phyloP scores from a whole-genome alignment of 2,888 invertebrate species.

The Trichacis sp. region DNA sequence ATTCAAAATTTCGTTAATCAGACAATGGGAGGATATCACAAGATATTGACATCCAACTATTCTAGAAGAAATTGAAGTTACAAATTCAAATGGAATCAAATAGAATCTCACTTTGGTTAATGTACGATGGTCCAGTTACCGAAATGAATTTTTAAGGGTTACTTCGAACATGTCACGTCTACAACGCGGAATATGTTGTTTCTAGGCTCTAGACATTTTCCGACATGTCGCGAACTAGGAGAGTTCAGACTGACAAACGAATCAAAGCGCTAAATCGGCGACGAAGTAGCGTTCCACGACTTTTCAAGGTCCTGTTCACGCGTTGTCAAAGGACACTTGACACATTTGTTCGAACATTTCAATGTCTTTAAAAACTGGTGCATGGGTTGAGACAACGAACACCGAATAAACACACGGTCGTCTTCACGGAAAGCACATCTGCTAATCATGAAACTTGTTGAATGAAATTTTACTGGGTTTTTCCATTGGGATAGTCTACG shows the following conservation, averaged over 20 bases:
- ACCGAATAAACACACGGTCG: too few relatives aligned
- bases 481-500: conserved; percentile 37
- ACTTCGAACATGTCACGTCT: conserved; percentile 11
- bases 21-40: too few relatives aligned
- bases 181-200: conserved; percentile 13
- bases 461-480: too few relatives aligned
- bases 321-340: conserved; percentile 22
- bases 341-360: conserved; percentile 16
- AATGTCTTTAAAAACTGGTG: not conserved
- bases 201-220: conserved; percentile 33
- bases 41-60: too few relatives aligned
- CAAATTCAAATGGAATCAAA: too few relatives aligned
- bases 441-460: not conserved
- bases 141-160: conserved; percentile 42
- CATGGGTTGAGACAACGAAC: conserved; percentile 8
- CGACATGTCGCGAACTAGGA: conserved; percentile 59
- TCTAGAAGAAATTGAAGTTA: too few relatives aligned
- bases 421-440: not conserved
- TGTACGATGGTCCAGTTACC: conserved; percentile 35
- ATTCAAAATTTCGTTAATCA: too few relatives aligned
- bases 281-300: conserved; percentile 30
- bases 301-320: conserved; percentile 17
- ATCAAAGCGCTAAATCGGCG: conserved; percentile 61
- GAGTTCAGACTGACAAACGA: conserved; percentile 67
- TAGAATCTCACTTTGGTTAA: conserved; percentile 12